Evolutionary conservation across 2,888 invertebrate species (phyloP), one percentile per base, ranked within the genome.

Genomic region (Agrotis segetum): DNA sequence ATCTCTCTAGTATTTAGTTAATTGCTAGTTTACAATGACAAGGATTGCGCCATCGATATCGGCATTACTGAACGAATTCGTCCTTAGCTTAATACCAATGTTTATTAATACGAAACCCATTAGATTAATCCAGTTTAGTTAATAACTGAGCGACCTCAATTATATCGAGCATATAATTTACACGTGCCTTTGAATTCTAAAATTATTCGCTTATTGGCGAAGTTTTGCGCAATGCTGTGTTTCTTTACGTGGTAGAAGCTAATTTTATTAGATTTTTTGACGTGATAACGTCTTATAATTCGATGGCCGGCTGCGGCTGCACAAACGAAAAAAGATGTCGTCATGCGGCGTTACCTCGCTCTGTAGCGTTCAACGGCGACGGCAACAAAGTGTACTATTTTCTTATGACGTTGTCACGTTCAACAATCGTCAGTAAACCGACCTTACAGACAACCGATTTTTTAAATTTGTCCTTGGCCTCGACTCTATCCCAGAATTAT

Each of bases 131-230:
- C 72, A 72, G 82, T 82, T 73, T 68, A 44, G 61, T 74, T 79
- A 82, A 74, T 84, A 82, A 69, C 76, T 65, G 59, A 56, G 44
- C 74, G 80, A 74, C 74, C 82, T 82, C 80, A 84, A 83, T 83
- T 83, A 84, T 52, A 50, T 34, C 49, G 34, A 65, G 60, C 40
- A 61, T 70, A 71, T 77, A 83, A 84, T 79, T 84, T 84, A 84
- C 85, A 84, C 76, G 69, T 75, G 40, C 70, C 56, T 73, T 62
- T 64, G 63, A 79, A 82, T 84, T 84, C 59, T 79, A 68, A 72
- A 68, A 79, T 81, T 62, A 83, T 76, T 74, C 50, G 71, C 67
- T 49, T 79, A 74, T 78, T 71, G 70, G 72, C 50, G 62, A 44
- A 44, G 29, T 63, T 40, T 40, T 63, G 53, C 46, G 55, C 64